Evolutionary conservation across 1,140 invertebrate genomes (phyloP), one percentile per base, ranked within the genome.

Genomic region (Samia ricini): DNA sequence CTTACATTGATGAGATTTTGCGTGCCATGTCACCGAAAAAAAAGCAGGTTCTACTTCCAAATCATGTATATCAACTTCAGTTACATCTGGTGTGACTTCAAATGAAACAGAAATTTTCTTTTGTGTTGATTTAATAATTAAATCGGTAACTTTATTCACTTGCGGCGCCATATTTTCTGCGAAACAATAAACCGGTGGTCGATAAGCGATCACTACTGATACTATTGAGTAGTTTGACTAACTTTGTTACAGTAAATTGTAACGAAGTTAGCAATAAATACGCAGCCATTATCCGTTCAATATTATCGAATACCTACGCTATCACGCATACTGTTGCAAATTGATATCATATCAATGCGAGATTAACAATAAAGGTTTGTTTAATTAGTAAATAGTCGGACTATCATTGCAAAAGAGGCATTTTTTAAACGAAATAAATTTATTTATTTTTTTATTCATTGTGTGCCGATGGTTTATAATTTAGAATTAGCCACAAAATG

Each of bases 21-120:
- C 79, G 57, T 90, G 88, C 88, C 88, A 90, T 33, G 88, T 88
- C 23, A 90, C 67, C 0, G 85, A 84, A 57, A 71, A 84, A 64
- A 90, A 90, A 36, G 70, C 24, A 8, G 85, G 88, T 33, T 83
- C 63, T 4, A 79, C 26, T 0, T 69, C 26, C n/a, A 85, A 61
- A 29, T 70, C 72, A 33, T 77, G 58, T 57, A 87, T 63, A 18
- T 81, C 69, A 19, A 70, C 63, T 60, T 73, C 60, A 0, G 57
- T 49, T 60, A 86, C 57, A 61, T 78, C 74, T 7, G 85, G 83
- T n/a, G 85, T 88, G 8, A 90, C 71, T 81, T 90, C 88, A 52
- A 82, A 78, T 3, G 88, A 90, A 70, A 75, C 87, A 15, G 78
- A 72, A 59, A 79, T 73, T 1, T n/a, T n/a, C n/a, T 66, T 29